Conservation (phyloP, 2,888 invertebrate species). For the Trichopria drosophilae region DNA sequence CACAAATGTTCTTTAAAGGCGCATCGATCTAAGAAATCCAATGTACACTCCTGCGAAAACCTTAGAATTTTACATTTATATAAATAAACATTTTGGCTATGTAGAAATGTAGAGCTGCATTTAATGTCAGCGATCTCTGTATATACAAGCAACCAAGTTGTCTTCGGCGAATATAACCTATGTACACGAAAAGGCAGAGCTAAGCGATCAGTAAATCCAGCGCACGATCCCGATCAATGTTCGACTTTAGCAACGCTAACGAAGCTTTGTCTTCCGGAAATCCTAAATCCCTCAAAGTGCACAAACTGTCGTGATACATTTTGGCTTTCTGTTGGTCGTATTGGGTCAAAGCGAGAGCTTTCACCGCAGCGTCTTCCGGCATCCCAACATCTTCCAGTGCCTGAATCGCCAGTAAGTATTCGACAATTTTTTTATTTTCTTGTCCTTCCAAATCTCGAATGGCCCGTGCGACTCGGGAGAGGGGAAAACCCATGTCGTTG, state of each 20-base stretch:
- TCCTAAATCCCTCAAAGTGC: conserved; percentile 79
- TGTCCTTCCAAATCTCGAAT: conserved; percentile 72
- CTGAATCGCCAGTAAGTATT: conserved; percentile 73
- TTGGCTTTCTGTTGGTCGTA: conserved; percentile 58
- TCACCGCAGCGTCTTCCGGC: conserved; percentile 58
- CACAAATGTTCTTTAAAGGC: no score
- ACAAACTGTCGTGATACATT: conserved; percentile 61
- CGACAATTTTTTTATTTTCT: conserved; percentile 87
- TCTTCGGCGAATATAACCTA: conserved; percentile 28
- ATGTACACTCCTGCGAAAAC: no score
- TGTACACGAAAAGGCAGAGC: conserved; percentile 40
- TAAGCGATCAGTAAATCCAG: conserved; percentile 81
- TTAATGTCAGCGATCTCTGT: conserved; percentile 5
- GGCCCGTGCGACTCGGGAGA: conserved; percentile 79
- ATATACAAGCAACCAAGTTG: conserved; percentile 26
- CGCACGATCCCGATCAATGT: conserved; percentile 84
- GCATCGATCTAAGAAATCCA: no score
- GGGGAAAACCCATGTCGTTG: conserved; percentile 85
- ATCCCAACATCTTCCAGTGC: conserved; percentile 59
- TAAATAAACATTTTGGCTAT: conserved; percentile 20
- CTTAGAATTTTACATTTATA: no score
- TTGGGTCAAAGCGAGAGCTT: conserved; percentile 58
- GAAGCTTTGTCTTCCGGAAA: conserved; percentile 78
- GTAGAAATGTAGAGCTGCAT: conserved; percentile 10
- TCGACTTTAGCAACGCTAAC: conserved; percentile 72